Percentiles rank a stretch among this genome's conserved stretches.
Conservation (phyloP, 2,888 invertebrate genomes). For the Micropterix aruncella region DNA sequence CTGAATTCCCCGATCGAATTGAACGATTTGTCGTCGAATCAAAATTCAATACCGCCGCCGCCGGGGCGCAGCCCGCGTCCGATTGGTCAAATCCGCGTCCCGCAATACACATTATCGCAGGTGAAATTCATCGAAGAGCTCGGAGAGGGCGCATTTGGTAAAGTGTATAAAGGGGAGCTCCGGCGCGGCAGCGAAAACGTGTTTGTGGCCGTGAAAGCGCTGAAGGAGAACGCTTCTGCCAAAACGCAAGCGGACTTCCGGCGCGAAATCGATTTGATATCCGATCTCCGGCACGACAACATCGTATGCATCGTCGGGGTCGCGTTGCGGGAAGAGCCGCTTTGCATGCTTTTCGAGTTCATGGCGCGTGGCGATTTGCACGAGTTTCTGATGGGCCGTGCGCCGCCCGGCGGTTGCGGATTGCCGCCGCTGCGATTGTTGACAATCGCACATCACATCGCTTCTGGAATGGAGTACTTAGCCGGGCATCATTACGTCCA, state of each 20-base stretch:
- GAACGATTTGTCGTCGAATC: conserved; percentile 57
- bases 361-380: conserved; percentile 96
- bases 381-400: conserved; percentile 85
- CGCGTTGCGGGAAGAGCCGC: conserved; percentile 74
- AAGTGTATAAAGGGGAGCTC: conserved; percentile 91
- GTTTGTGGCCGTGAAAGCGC: conserved; percentile 85
- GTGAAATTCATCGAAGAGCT: conserved; percentile 81
- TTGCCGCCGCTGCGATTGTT: conserved; percentile 77
- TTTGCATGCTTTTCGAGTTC: conserved; percentile 95
- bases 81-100: conserved; percentile 47
- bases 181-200: conserved; percentile 52
- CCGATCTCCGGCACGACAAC: conserved; percentile 88
- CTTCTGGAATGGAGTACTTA: conserved; percentile 71
- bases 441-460: conserved; percentile 81
- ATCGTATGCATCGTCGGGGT: conserved; percentile 92
- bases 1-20: conserved; percentile 71
- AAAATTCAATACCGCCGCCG: conserved; percentile 28
- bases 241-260: conserved; percentile 88
- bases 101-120: conserved; percentile 76
- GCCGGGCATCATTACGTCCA: conserved; percentile 93
- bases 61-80: conserved; percentile 30
- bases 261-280: conserved; percentile 88
- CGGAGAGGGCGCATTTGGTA: conserved; percentile 95
- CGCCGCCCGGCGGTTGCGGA: conserved; percentile 68
- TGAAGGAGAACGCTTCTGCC: conserved; percentile 84